Base-by-base conservation (phyloP, 2,888 invertebrate genomes). In the Pyrrhia umbra region DNA sequence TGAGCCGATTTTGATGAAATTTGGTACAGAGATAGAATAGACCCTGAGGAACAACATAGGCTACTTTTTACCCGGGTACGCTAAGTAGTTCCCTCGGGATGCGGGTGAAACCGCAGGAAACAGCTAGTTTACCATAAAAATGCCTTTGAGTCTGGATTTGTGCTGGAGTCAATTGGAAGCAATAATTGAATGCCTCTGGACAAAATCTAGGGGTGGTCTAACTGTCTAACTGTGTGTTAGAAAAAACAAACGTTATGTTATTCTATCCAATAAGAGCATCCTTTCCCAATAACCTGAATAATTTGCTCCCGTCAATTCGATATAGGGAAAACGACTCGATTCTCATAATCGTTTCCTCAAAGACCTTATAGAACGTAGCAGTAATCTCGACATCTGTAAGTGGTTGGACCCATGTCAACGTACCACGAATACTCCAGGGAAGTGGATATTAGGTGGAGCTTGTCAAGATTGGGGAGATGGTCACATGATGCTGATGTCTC, bases 331-430 rank as follows among this genome's bases (percentile, higher is more conserved):
- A 65, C 52, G 34, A 43, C 51, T 39, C 18, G 20, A 49, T 45
- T 23, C 16, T 60, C 65, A 61, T 64, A 52, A 37, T 54, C 23
- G 45, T 46, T 52, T 67, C 40, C 55, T 63, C 27, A 20, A 63
- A 50, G 65, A 64, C 47, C 27, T 43, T 70, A 74, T 71, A 55
- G 46, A 58, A 34, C 21, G 42, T 34, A 58, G 69, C 30, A 18
- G 39, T 64, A 55, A 69, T 76, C 77, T 62, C 30, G 63, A 70
- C 76, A 70, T 60, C 40, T 74, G 52, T 65, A 73, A 66, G 70
- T 27, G 61, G 63, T 68, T 37, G 30, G 25, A 76, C 76, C 76
- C 76, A 30, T 67, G 74, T 77, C 75, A 73, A 66, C 20, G 46
- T 27, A 59, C 49, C 40, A 46, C n/a, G n/a, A n/a, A 52, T 62